Evolutionary conservation across 2,797 vertebrate genomes (phyloP).

Genomic region (Yasuhikotakia modesta): DNA sequence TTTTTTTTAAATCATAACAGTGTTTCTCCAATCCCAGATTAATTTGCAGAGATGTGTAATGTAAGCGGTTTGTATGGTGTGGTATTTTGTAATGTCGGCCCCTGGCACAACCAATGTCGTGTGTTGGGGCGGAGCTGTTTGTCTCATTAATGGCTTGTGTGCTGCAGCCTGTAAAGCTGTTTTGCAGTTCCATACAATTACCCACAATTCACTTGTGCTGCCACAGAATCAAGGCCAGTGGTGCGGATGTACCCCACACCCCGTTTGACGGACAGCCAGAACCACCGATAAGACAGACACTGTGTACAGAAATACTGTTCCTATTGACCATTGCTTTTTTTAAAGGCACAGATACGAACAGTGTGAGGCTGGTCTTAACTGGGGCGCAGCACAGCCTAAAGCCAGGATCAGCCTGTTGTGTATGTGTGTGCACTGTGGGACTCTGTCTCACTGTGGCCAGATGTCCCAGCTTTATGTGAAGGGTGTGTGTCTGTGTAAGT

Average conservation of each 20-base stretch:
- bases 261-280: conserved; percentile 7
- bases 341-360: conserved; percentile 19
- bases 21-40: background rate
- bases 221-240: background rate
- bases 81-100: no score
- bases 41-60: background rate
- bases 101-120: no score
- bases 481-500: conserved; percentile 21
- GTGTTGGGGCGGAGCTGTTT: background rate
- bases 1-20: background rate
- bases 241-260: background rate
- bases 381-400: conserved; percentile 28
- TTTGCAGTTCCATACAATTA: background rate
- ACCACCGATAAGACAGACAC: conserved; percentile 11
- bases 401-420: conserved; percentile 6
- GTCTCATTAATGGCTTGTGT: background rate
- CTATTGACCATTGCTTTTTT: conserved; percentile 15
- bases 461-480: conserved; percentile 44
- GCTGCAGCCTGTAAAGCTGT: background rate
- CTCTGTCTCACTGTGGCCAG: conserved; percentile 14
- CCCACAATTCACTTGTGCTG: no score
- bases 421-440: background rate
- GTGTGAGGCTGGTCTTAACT: no score
- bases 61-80: no score
- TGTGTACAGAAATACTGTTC: conserved; percentile 19